Evolutionary conservation across 2,797 vertebrate genomes (phyloP), one percentile per base, ranked within the genome.

Genomic region (Pseudochromis fuscus): DNA sequence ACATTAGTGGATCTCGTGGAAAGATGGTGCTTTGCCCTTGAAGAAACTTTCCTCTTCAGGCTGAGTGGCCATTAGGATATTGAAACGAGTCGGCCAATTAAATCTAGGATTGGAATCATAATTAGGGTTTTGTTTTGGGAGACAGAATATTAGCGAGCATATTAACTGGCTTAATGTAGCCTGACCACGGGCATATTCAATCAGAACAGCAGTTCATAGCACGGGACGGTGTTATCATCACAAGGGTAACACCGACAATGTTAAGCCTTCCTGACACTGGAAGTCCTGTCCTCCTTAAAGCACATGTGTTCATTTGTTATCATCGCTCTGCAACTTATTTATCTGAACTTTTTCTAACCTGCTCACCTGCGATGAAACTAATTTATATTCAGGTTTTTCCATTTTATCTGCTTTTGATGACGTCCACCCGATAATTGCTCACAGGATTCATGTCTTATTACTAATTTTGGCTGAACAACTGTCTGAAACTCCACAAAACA

Each of bases 131-230:
- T 66, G 64, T 75, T 80, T 77, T 62, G 64, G 52, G 24, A 77
- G 56, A 53, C 23, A 35, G 50, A 60, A 78, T 69, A 71, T 75
- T 48, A 79, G 58, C 5, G 2, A 71, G 73, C n/a, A 33, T 73
- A 81, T 81, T 87, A 86, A 61, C 57, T 28, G 56, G 53, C 37
- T 67, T 84, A 83, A 87, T 80, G 75, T 81, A 63, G 78, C 83
- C 62, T 82, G 75, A 73, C 76, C 10, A 25, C 12, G 45, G 67
- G 46, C 25, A 67, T 31, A 65, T 74, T 85, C 25, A 84, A 59
- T 75, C 59, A 80, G 9, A 60, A 11, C 46, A 61, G 57, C 9
- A 46, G 35, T 51, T 70, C 53, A 64, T 21, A 7, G 19, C 40
- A 55, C 1, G 31, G 35, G 7, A 61, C 33, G n/a, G 18, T 33